Percentiles rank a stretch among this genome's conserved stretches.
Evolutionary conservation across 2,113 vertebrate species (phyloP).

Genomic region (Perccottus glenii): DNA sequence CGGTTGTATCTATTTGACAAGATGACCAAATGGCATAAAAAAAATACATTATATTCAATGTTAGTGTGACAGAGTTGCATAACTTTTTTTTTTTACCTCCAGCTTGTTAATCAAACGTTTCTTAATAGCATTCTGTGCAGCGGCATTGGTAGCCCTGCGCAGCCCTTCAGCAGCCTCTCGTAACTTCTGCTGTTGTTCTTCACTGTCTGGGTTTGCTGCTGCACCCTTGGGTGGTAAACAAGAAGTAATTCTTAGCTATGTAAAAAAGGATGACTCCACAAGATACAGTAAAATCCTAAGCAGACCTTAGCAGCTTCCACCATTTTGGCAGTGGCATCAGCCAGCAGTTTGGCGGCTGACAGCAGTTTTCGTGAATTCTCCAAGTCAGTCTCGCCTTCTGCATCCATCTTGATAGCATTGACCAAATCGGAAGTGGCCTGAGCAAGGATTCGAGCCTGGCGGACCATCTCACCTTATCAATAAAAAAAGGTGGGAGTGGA

Average conservation of each 20-base stretch:
- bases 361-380: slow-evolving; percentile 97
- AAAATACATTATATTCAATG: not conserved
- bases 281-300: not conserved
- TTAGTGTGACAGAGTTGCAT: not conserved
- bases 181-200: slow-evolving; percentile 95
- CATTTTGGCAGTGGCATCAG: slow-evolving; percentile 97
- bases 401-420: slow-evolving; percentile 96
- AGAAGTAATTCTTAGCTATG: not conserved
- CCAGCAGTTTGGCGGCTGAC: slow-evolving; percentile 93
- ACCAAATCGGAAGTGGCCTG: slow-evolving; percentile 96
- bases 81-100: slow-evolving; percentile 79
- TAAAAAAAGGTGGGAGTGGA: not conserved
- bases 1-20: too few species aligned
- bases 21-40: too few species aligned
- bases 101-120: slow-evolving; percentile 96
- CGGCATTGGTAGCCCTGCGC: slow-evolving; percentile 93
- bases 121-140: slow-evolving; percentile 97
- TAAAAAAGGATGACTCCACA: too few species aligned
- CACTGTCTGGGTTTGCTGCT: slow-evolving; percentile 94
- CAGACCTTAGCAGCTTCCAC: slow-evolving; percentile 96
- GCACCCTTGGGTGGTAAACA: slow-evolving; percentile 83
- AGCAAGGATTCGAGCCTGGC: slow-evolving; percentile 94
- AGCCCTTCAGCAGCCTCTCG: slow-evolving; percentile 95
- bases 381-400: slow-evolving; percentile 92
- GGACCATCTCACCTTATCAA: slow-evolving; percentile 92